Evolutionary conservation across 2,888 invertebrate species (phyloP), one percentile per base, ranked within the genome.

Genomic region (Salticus scenicus): DNA sequence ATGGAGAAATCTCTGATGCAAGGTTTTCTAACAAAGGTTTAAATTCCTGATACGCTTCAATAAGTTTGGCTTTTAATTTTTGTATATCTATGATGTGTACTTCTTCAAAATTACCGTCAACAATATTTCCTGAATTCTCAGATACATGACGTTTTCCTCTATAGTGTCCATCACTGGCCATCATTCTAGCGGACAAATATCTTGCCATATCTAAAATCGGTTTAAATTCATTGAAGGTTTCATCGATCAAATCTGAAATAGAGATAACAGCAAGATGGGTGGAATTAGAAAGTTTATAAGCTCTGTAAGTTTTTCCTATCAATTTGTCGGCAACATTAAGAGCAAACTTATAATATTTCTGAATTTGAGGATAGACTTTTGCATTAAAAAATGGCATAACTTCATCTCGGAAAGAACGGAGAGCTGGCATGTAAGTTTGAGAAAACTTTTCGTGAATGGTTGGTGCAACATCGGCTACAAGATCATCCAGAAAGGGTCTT

Each of bases 201-300:
- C 81, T 67, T 41, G 74, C 81, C 0, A 81, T 30, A n/a, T 81
- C 27, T 10, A 74, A 14, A 17, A 81, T 31, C n/a, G 81, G 81
- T 24, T 81, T 8, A 31, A 81, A 57, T 31, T 81, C 81, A 5
- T 69, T 81, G 2, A 28, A 17, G 7, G 74, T 4, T 12, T 81
- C 81, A 7, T 63, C 30, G 0, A 41, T 28, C 0, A 81, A 12
- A 17, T 81, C 81, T 8, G 73, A 30, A 5, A 81, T 57, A 0
- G 81, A 81, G 0, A 81, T 70, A 1, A 81, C n/a, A n/a, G 27
- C 69, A 14, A 81, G 28, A 14, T 81, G 81, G 0, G 81, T 81
- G 1, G 74, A 74, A 31, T 81, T 81, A 24, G 69, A 69, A 5
- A 74, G 8, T 51, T 74, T 57, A 4, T 41, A 74, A 5, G 74